Base-by-base conservation (phyloP, 2,113 vertebrate species). In the Struthio camelus region DNA sequence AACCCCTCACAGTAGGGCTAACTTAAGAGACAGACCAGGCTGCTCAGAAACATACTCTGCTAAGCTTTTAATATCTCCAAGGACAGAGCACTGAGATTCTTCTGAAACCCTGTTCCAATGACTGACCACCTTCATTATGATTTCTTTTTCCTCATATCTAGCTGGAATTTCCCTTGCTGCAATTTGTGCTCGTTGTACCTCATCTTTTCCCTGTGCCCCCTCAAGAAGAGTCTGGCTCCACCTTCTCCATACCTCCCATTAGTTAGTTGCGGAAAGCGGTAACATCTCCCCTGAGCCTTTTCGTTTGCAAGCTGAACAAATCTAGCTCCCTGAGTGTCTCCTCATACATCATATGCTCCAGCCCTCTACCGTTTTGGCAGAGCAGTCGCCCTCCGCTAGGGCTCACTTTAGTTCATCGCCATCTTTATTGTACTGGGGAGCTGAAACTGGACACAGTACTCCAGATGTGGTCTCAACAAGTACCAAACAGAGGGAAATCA, bases 181-280 rank as follows among this genome's bases (percentile, higher is more conserved):
- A 22, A 11, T 73, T 34, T 4, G 5, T 13, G 4, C 30, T n/a
- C n/a, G 4, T 2, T 73, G 17, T 10, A 40, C 23, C 73, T 80
- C 23, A 66, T 17, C 12, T 36, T 13, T 24, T 1, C 9, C 15
- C 15, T 69, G 4, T 10, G 8, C 34, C 48, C 0, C 1, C 25
- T 1, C 19, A 64, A 24, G 77, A 56, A 1, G 2, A 73, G 16
- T 27, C 23, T 6, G 24, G 10, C 14, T 61, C 59, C 14, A 27
- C 10, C 51, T 73, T 44, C 64, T 84, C 54, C 54, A 30, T 6
- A 27, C 4, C 38, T 36, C 15, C 36, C 24, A 67, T 7, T 76
- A 69, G 15, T 22, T 2, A 72, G 30, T 3, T 91, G 24, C 84
- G 38, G 34, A 80, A 34, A 85, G 24, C 38, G 71, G 23, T 12